Evolutionary conservation across 1,140 invertebrate species (phyloP), one percentile per base, ranked within the genome.

Genomic region (Tetranychus cinnabarinus): DNA sequence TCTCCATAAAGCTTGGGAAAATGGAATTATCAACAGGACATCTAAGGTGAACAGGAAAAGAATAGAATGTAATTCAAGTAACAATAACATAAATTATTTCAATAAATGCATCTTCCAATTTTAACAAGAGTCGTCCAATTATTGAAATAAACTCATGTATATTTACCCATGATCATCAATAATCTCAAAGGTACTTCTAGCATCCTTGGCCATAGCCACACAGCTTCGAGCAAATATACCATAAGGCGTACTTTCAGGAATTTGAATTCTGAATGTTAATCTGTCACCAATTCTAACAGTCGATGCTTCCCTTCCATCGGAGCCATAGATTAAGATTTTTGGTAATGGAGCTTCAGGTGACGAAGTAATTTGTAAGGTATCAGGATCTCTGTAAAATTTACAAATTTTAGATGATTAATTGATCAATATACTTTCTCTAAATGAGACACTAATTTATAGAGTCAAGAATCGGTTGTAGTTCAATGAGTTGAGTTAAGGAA

Each of bases 121-220:
- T 23, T 23, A 47, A 8, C 12, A 47, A 47, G 23, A 47, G 13
- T 47, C 7, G 13, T 47, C 46, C 13, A n/a, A 47, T 47, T 15
- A n/a, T 3, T 15, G 46, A 47, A 2, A 3, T 3, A 47, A 47
- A 47, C 3, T 47, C 15, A 46, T 46, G 8, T 15, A 15, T 48
- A 69, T 77, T 73, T 68, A 85, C 82, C 89, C 88, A 72, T 90
- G 85, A 69, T 92, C 88, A 67, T 93, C 88, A 68, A 92, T 91
- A 68, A 93, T 92, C 69, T 90, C 86, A 80, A 92, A 92, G 23
- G 88, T 92, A 69, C 86, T 91, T 74, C 89, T 85, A 0, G 88
- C 88, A 71, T 93, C 89, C 73, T 93, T 93, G 48, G 88, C 89
- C 89, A 93, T 93, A 45, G 89, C 89, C 35, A 92, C 85, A 71